Conservation (phyloP, 2,113 vertebrate genomes). For the Zapornia atra region DNA sequence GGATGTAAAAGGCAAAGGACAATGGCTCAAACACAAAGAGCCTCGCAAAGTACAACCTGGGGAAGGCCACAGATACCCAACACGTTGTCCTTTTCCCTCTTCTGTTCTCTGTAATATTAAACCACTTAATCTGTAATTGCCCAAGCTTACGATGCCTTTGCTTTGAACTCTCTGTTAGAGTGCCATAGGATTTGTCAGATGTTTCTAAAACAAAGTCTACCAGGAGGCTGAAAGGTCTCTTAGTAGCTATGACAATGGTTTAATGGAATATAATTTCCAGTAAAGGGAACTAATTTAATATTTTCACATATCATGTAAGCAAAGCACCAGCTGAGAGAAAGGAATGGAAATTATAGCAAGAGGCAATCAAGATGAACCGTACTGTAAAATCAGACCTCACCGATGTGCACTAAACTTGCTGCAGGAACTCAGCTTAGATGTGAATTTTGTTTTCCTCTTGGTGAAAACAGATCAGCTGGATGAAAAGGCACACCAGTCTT, state of each 20-base stretch:
- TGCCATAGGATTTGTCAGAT: constrained; percentile 67
- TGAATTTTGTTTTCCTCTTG: background rate
- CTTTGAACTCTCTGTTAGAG: constrained; percentile 30
- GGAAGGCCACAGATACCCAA: constrained; percentile 34
- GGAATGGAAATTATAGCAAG: constrained; percentile 64
- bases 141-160: constrained; percentile 40
- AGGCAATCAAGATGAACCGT: constrained; percentile 29
- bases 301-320: constrained; percentile 77
- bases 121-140: constrained; percentile 74
- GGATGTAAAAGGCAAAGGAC: constrained; percentile 17
- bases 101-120: constrained; percentile 66
- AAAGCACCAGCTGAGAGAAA: constrained; percentile 58
- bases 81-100: constrained; percentile 41
- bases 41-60: background rate
- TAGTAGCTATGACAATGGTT: constrained; percentile 68
- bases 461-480: background rate
- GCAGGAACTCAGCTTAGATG: background rate
- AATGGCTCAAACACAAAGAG: constrained; percentile 12
- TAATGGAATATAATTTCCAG: constrained; percentile 79
- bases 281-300: constrained; percentile 77
- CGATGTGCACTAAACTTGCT: background rate
- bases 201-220: constrained; percentile 75
- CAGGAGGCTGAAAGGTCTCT: constrained; percentile 64
- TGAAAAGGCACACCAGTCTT: background rate
- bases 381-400: constrained; percentile 22